These are phyloP conservation scores for Columba livia DNA, from an alignment of 2,113 vertebrate species.

Conservation along the genomic window DNA sequence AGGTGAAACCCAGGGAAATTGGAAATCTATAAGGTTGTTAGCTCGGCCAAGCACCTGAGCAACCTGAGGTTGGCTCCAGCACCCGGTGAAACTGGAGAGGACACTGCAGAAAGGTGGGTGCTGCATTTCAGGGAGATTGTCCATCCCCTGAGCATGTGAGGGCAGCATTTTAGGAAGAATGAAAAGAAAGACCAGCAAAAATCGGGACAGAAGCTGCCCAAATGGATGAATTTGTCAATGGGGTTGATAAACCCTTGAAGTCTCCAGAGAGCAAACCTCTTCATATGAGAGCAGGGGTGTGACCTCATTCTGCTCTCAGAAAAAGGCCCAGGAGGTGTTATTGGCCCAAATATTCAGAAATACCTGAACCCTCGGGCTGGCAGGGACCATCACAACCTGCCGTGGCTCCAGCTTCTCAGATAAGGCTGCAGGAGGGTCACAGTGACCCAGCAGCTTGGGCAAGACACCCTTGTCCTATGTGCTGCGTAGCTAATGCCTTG, in stretches of 20 bases:
- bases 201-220: background rate
- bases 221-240: background rate
- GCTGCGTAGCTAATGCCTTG: background rate
- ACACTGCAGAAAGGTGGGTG: background rate
- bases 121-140: background rate
- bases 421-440: accelerated
- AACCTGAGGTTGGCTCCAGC: background rate
- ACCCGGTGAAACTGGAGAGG: background rate
- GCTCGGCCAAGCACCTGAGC: background rate
- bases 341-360: background rate
- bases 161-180: background rate
- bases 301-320: background rate
- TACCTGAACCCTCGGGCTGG: background rate
- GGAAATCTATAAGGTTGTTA: background rate
- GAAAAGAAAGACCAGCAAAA: background rate
- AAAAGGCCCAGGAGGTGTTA: background rate
- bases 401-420: background rate
- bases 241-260: background rate
- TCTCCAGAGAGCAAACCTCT: background rate
- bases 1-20: background rate
- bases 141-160: background rate
- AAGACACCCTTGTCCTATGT: background rate
- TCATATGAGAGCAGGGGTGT: accelerated
- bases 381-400: background rate
- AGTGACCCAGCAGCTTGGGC: background rate